Evolutionary conservation across 30 jellyfish, hydroid and myxozoan species (phyloP).

Genomic region (Aurelia aurita): DNA sequence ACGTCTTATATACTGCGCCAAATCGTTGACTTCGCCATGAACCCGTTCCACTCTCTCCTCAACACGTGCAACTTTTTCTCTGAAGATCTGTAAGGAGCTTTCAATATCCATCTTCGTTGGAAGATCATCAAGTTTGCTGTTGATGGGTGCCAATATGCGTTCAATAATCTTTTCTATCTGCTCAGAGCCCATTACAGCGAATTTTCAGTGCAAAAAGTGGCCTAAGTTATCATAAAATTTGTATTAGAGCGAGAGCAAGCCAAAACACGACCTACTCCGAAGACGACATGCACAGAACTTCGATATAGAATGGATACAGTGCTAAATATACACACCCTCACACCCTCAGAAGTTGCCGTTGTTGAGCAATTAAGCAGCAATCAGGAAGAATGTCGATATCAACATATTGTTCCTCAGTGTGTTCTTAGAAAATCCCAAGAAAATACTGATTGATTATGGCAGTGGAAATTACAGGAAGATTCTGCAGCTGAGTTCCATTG

Average conservation of each 20-base stretch:
- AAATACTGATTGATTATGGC: constrained; percentile 5
- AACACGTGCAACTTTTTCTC: neutral
- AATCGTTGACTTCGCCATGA: neutral
- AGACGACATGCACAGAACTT: neutral
- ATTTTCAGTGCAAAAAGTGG: too few species aligned
- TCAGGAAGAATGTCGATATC: constrained; percentile 52
- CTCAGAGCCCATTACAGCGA: neutral
- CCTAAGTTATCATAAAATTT: neutral
- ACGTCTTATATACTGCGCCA: neutral
- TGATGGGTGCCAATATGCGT: neutral
- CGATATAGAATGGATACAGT: too few species aligned
- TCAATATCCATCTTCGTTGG: neutral
- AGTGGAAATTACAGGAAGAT: too few species aligned
- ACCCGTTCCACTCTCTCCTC: neutral
- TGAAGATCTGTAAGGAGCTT: neutral
- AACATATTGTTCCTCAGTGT: too few species aligned
- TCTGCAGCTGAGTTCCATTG: too few species aligned
- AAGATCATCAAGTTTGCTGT: neutral
- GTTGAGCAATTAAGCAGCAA: constrained; percentile 48
- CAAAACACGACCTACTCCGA: neutral
- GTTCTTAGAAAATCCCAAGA: constrained; percentile 9
- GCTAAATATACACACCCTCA: too few species aligned
- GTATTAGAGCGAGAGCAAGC: constrained; percentile 3
- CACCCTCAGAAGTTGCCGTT: constrained; percentile 21
- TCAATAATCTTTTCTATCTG: neutral